phyloP scores from a whole-genome alignment of 2,113 vertebrate genomes.

The Argyrosomus japonicus region DNA sequence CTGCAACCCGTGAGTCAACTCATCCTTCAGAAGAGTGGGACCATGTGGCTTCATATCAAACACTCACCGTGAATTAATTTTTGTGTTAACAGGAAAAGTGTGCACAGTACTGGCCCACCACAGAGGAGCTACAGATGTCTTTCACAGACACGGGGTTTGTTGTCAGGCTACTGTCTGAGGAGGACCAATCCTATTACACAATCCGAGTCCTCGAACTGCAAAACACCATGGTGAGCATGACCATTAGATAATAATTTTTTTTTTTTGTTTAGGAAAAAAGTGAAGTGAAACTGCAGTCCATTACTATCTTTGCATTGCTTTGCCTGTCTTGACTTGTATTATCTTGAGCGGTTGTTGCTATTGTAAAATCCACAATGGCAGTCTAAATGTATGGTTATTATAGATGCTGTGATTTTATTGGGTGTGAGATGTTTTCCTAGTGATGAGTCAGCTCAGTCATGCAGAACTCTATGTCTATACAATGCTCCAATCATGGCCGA shows the following conservation, averaged over 20 bases:
- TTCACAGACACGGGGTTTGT: slow-evolving; percentile 94
- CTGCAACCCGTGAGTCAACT: neutral
- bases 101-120: slow-evolving; percentile 97
- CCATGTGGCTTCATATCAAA: neutral
- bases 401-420: neutral
- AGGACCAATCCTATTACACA: slow-evolving; percentile 93
- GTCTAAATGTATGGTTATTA: neutral
- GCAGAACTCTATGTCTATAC: neutral
- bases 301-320: neutral
- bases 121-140: slow-evolving; percentile 88
- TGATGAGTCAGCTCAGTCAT: neutral
- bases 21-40: neutral
- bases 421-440: slow-evolving; percentile 3
- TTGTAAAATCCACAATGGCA: neutral
- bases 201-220: slow-evolving; percentile 92
- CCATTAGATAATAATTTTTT: neutral
- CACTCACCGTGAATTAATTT: slow-evolving; percentile 5
- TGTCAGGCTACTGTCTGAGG: slow-evolving; percentile 93
- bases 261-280: neutral
- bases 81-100: slow-evolving; percentile 91
- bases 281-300: neutral
- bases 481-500: neutral
- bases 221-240: slow-evolving; percentile 89
- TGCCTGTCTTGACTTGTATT: neutral
- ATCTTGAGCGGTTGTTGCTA: neutral